Conservation (phyloP, 2,797 vertebrate genomes). For the Cephalopachus bancanus region DNA sequence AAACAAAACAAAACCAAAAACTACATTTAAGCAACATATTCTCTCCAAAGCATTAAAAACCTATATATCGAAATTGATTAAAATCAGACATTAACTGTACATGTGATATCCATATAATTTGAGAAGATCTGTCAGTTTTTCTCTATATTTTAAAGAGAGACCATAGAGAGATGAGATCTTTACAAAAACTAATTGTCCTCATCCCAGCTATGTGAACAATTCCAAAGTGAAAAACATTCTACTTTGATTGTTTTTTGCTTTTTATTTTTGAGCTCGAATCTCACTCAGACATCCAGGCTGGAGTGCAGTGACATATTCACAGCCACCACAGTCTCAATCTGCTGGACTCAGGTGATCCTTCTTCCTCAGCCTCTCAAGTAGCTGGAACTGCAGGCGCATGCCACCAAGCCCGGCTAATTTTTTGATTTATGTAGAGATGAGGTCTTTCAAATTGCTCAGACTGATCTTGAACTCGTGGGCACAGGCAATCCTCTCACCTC, state of each 20-base stretch:
- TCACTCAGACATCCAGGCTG: too few species aligned
- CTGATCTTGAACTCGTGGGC: too few species aligned
- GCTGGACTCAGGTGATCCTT: too few species aligned
- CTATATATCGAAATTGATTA: background rate
- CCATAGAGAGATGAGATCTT: background rate
- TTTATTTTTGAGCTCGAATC: too few species aligned
- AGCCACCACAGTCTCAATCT: too few species aligned
- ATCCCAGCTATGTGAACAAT: background rate
- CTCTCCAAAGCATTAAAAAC: background rate
- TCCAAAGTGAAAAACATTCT: background rate
- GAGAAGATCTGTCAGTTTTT: background rate
- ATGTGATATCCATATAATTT: background rate
- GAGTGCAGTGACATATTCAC: too few species aligned
- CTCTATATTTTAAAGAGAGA: background rate
- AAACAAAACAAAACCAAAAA: background rate
- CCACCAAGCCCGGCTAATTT: too few species aligned
- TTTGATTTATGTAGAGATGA: too few species aligned
- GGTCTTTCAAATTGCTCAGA: too few species aligned
- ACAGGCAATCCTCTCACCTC: too few species aligned
- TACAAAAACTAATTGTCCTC: background rate
- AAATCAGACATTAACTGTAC: background rate
- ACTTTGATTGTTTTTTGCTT: background rate
- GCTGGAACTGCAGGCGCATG: too few species aligned
- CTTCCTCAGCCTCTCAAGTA: too few species aligned
- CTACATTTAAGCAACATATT: background rate